phyloP scores from a whole-genome alignment of 1,140 invertebrate species.

The Steinernema khuongi region DNA sequence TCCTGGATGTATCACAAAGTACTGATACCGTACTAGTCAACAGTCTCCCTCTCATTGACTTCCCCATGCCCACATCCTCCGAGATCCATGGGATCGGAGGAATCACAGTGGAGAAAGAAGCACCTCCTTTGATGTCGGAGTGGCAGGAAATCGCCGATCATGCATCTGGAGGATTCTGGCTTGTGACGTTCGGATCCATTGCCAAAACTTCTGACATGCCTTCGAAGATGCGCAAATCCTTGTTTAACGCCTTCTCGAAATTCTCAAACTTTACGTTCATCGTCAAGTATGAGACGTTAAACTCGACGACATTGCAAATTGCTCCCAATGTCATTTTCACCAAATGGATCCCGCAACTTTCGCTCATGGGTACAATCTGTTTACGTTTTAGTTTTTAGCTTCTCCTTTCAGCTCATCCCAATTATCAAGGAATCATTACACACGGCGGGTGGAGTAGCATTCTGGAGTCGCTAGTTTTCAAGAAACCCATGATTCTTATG shows the following conservation, averaged over 20 bases:
- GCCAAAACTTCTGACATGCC: constrained; percentile 49
- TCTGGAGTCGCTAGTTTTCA: constrained; percentile 19
- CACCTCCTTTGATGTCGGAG: constrained; percentile 11
- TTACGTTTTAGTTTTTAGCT: not conserved
- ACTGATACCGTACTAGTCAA: constrained; percentile 36
- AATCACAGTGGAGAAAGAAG: constrained; percentile 34
- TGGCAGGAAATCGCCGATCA: constrained; percentile 33
- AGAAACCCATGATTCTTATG: constrained; percentile 33
- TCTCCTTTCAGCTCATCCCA: constrained; percentile 24
- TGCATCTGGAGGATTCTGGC: constrained; percentile 32
- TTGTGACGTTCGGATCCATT: constrained; percentile 54
- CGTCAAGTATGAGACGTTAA: constrained; percentile 18
- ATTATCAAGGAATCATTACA: constrained; percentile 32
- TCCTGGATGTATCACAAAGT: constrained; percentile 24
- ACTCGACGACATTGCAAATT: not conserved
- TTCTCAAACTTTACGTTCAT: constrained; percentile 32
- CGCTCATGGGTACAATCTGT: constrained; percentile 20
- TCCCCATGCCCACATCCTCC: constrained; percentile 40
- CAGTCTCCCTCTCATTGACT: constrained; percentile 45
- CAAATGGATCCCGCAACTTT: constrained; percentile 29
- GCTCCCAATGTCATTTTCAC: constrained; percentile 25
- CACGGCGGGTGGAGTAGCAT: constrained; percentile 38
- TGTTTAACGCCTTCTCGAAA: constrained; percentile 25
- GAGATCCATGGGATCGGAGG: constrained; percentile 41
- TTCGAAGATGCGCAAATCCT: constrained; percentile 25